These are phyloP conservation scores for Talpa occidentalis DNA, from an alignment of 2,113 vertebrate genomes.

Conservation along the genomic window DNA sequence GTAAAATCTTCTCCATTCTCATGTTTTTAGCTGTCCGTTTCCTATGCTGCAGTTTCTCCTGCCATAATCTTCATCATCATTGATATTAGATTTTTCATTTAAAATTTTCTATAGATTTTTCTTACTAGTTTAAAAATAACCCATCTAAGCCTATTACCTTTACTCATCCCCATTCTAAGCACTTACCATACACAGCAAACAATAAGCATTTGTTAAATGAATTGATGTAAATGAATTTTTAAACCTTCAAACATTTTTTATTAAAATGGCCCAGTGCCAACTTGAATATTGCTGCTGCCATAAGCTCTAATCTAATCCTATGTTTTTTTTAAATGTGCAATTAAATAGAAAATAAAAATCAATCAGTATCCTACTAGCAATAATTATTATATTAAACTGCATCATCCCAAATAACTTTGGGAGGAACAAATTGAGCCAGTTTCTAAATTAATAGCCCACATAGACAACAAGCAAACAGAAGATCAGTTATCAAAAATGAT, in stretches of 20 bases:
- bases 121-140: constrained; percentile 16
- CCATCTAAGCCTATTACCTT: not conserved
- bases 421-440: not conserved
- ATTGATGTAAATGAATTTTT: constrained; percentile 10
- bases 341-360: constrained; percentile 21
- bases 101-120: not conserved
- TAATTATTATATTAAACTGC: not conserved
- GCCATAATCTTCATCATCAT: not conserved
- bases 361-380: not conserved
- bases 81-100: not conserved
- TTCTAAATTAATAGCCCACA: not conserved
- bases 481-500: not conserved
- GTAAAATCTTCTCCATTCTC: not conserved
- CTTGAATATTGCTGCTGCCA: not conserved
- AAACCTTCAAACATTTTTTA: not conserved
- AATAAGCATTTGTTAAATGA: constrained; percentile 2
- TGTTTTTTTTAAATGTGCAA: not conserved
- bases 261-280: not conserved
- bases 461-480: constrained; percentile 7
- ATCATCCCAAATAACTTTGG: not conserved
- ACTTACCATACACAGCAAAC: not conserved
- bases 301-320: not conserved
- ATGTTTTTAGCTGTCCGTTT: not conserved
- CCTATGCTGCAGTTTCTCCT: not conserved
- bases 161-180: not conserved